A percentile compares a stretch with the other conserved stretches of the same genome.
Conservation (phyloP, 1,140 invertebrate genomes). For the Drosophila nasuta region DNA sequence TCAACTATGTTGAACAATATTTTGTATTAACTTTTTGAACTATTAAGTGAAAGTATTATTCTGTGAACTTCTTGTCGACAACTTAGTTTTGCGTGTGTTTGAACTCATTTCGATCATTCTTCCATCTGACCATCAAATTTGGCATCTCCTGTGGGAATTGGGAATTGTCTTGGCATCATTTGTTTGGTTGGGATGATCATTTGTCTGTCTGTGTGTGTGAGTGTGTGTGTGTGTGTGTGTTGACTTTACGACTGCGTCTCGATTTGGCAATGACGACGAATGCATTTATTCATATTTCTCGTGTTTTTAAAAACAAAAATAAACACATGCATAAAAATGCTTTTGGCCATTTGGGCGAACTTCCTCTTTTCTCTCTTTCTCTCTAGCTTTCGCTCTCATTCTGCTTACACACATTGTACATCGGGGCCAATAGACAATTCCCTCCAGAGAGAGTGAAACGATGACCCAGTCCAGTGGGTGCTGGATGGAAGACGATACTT, state of each 20-base stretch:
- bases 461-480: background rate
- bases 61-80: too few species aligned
- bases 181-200: slow-evolving; percentile 18
- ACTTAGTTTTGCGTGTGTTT: too few species aligned
- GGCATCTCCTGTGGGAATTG: slow-evolving; percentile 9
- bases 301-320: slow-evolving; percentile 46
- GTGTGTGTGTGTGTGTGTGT: slow-evolving; percentile 1
- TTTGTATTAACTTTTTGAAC: fast-evolving
- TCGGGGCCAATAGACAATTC: slow-evolving; percentile 34
- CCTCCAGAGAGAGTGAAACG: slow-evolving; percentile 11
- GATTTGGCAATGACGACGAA: slow-evolving; percentile 54
- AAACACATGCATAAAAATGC: slow-evolving; percentile 52
- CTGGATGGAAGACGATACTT: slow-evolving; percentile 17
- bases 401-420: slow-evolving; percentile 4
- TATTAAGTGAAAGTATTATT: too few species aligned
- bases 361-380: slow-evolving; percentile 39
- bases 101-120: background rate
- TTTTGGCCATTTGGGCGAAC: slow-evolving; percentile 47
- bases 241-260: slow-evolving; percentile 46
- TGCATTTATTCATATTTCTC: slow-evolving; percentile 46
- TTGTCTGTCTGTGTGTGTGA: slow-evolving; percentile 2
- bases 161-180: background rate
- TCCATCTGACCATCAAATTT: background rate
- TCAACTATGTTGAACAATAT: too few species aligned
- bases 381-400: slow-evolving; percentile 8